Evolutionary conservation across 2,797 vertebrate genomes (phyloP).

Genomic region (Botia almorhae): DNA sequence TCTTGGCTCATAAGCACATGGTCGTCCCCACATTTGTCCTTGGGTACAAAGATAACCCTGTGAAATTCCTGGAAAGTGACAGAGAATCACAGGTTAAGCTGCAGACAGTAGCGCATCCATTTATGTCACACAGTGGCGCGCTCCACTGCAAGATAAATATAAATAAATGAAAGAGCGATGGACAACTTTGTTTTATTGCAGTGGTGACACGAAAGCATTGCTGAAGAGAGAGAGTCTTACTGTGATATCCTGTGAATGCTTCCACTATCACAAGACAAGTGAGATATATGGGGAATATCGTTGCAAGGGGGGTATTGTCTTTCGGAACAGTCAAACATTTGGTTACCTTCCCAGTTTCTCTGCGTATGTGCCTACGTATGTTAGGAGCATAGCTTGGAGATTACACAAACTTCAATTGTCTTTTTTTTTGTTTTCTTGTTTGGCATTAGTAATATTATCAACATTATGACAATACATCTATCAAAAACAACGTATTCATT

Average conservation of each 20-base stretch:
- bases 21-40: conserved; percentile 60
- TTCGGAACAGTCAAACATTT: conserved; percentile 30
- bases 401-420: not conserved
- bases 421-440: not conserved
- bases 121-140: conserved; percentile 27
- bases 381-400: not conserved
- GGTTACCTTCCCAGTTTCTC: not conserved
- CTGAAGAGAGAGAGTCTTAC: conserved; percentile 20
- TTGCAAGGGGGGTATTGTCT: conserved; percentile 7
- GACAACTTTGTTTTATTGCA: conserved; percentile 1
- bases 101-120: conserved; percentile 22
- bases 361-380: not conserved
- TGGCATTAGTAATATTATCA: not conserved
- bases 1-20: conserved; percentile 46
- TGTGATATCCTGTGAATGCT: conserved; percentile 1
- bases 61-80: conserved; percentile 58
- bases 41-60: conserved; percentile 64
- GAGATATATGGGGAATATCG: not conserved
- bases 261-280: conserved; percentile 21
- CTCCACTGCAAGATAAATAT: conserved; percentile 24
- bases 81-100: conserved; percentile 45
- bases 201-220: conserved; percentile 1
- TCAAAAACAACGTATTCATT: not conserved
- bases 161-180: conserved; percentile 16
- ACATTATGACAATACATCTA: not conserved